Evolutionary conservation across 2,113 vertebrate genomes (phyloP), one percentile per base, ranked within the genome.

Genomic region (Holacanthus passer): DNA sequence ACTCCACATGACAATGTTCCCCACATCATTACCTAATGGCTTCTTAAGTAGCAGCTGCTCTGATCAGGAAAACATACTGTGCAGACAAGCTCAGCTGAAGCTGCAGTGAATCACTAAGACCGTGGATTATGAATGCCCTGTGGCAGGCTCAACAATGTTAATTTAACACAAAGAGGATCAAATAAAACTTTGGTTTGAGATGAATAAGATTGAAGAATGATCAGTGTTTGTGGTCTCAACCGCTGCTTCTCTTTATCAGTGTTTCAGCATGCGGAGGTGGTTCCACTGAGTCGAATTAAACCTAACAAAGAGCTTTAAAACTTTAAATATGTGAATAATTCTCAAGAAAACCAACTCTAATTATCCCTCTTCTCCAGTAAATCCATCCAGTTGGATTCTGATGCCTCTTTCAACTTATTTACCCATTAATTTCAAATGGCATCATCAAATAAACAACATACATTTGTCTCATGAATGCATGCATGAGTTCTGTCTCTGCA

Each of bases 31-130:
- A 70, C 52, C 74, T 75, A 83, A 88, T 75, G 62, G 82, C 70
- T 84, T 73, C 80, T 78, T 79, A 79, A 86, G 82, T 53, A 70
- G 80, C 87, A 89, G 82, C 86, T 88, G 78, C 78, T 85, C 68
- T 39, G 59, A 69, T 70, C 41, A 64, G 62, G 59, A 85, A 81
- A 82, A 66, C 83, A 81, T 27, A 79, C 73, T 73, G 75, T 72
- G 76, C 35, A 72, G 82, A 85, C 41, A 71, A 77, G 55, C 66
- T 78, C 29, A 5, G 29, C 73, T 63, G 50, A 83, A 78, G 69
- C 70, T 48, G 53, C 81, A 50, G 58, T 73, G 76, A 84, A 79
- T 75, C 81, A 85, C 41, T 17, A 31, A 27, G 27, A 60, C 60
- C 27, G 70, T 55, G 73, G 74, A 62, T 69, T 70, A 74, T 67